Evolutionary conservation across 64 coral and sea anemone species (phyloP), one percentile per base, ranked within the genome.

Genomic region (Pocillopora verrucosa): DNA sequence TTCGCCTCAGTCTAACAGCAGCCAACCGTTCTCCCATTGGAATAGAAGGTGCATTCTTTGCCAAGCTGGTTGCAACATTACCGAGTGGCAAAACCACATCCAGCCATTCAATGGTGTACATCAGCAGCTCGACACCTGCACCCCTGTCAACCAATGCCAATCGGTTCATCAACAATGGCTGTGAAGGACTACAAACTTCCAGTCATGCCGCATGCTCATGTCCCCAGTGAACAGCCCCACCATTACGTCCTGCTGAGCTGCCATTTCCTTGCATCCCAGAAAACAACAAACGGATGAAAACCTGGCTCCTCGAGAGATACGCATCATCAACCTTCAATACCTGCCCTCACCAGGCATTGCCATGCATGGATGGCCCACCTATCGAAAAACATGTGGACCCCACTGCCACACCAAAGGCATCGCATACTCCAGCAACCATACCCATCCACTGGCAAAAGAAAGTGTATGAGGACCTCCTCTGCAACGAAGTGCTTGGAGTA

Each of bases 261-360:
- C 86, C 73, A 1, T 88, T 88, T 58, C 51, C 41, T 22, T 88
- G 86, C 73, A 59, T 4, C 0, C 86, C 86, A 36, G 72, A 75
- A 41, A 88, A 88, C 19, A 88, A 76, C 19, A 58, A 9, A 25
- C 37, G 36, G 13, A 88, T 88, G 86, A 75, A 77, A 78, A 45
- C 38, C 14, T 78, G 41, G 87, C 36, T 93, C 17, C 77, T 89
- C 30, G 61, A 89, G 11, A 88, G 87, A 89, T 93, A 93, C 57
- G 92, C 67, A 60, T 94, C 74, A 1, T 94, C 87, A 0, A 94
- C 88, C 0, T 90, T 94, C 41, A 94, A 94, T 61, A 86, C 80
- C 5, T 93, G 91, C 64, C 86, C 91, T 14, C 86, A 93, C 60
- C 51, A 30, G 24, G 74, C 74, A 14, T 87, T 94, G 34, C 88